These are phyloP conservation scores for Euzetes globulus DNA, from an alignment of 2,888 invertebrate genomes.

Conservation along the genomic window DNA sequence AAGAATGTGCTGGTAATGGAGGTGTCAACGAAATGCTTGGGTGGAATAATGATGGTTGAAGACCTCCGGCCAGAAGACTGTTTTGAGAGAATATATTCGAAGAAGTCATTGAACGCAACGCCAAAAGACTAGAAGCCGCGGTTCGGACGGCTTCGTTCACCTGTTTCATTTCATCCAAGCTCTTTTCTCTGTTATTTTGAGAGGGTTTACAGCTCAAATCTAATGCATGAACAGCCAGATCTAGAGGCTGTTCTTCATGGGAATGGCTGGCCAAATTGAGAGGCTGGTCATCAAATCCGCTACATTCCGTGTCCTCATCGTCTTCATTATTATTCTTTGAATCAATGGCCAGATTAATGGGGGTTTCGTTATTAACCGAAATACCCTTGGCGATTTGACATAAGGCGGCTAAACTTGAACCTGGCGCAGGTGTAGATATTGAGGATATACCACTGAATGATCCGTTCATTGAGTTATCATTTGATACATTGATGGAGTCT, in stretches of 20 bases:
- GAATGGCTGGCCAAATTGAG: slow-evolving; percentile 52
- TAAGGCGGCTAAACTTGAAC: slow-evolving; percentile 34
- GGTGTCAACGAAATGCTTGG: slow-evolving; percentile 1
- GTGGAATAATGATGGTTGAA: neutral
- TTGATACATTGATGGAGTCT: neutral
- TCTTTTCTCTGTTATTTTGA: neutral
- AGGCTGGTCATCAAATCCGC: slow-evolving; percentile 49
- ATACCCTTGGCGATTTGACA: slow-evolving; percentile 29
- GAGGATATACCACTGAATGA: neutral
- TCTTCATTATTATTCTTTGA: slow-evolving; percentile 34
- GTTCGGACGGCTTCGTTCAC: slow-evolving; percentile 25
- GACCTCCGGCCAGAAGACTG: neutral
- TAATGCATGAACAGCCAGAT: slow-evolving; percentile 56
- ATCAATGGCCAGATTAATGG: neutral
- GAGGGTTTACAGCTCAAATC: slow-evolving; percentile 67
- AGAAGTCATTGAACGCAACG: slow-evolving; percentile 23
- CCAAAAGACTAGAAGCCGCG: slow-evolving; percentile 29
- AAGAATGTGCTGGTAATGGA: slow-evolving; percentile 16
- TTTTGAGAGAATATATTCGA: neutral
- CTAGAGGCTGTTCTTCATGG: slow-evolving; percentile 43
- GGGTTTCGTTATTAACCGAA: neutral
- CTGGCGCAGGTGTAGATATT: neutral
- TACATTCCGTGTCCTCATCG: slow-evolving; percentile 51
- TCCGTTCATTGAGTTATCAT: slow-evolving; percentile 13
- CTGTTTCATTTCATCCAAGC: neutral